Percentiles rank a stretch among this genome's conserved stretches.
Conservation (phyloP, 53 echinoderm and acorn worm species). For the Glandiceps talaboti region DNA sequence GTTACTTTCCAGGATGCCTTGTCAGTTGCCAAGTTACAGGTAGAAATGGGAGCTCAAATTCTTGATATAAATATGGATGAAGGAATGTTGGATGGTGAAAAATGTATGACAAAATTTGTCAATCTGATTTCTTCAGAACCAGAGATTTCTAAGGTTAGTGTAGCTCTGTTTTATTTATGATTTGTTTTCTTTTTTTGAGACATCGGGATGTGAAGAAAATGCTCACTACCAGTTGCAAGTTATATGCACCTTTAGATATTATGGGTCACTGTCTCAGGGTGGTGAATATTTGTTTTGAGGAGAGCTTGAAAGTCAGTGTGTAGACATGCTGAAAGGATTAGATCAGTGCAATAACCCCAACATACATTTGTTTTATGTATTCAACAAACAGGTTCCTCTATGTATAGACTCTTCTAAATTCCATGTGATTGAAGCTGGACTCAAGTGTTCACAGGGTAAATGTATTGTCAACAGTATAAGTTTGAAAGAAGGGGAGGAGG, state of each 20-base stretch:
- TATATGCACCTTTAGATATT: too few relatives aligned
- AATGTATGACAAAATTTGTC: constrained; percentile 90
- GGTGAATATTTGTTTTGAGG: too few relatives aligned
- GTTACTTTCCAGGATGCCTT: constrained; percentile 44
- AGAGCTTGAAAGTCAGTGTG: too few relatives aligned
- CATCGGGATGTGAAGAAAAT: too few relatives aligned
- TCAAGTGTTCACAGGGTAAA: constrained; percentile 89
- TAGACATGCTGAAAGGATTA: too few relatives aligned
- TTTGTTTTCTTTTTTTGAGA: too few relatives aligned
- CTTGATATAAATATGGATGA: constrained; percentile 98
- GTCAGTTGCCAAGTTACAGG: constrained; percentile 82
- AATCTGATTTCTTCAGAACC: constrained; percentile 93
- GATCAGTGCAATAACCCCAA: too few relatives aligned
- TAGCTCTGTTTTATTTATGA: too few relatives aligned
- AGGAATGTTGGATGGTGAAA: constrained; percentile 95
- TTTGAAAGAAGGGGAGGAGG: constrained; percentile 80
- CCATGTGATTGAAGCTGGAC: constrained; percentile 86
- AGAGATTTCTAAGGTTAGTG: constrained; percentile 67
- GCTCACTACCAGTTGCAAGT: too few relatives aligned
- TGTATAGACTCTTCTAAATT: constrained; percentile 98
- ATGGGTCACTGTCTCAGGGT: too few relatives aligned
- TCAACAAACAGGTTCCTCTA: constrained; percentile 62
- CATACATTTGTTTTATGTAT: neutral
- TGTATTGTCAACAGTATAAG: constrained; percentile 98
- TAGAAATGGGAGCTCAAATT: constrained; percentile 87